phyloP scores from a whole-genome alignment of 2,888 invertebrate genomes.

The Drosophila mimetica region DNA sequence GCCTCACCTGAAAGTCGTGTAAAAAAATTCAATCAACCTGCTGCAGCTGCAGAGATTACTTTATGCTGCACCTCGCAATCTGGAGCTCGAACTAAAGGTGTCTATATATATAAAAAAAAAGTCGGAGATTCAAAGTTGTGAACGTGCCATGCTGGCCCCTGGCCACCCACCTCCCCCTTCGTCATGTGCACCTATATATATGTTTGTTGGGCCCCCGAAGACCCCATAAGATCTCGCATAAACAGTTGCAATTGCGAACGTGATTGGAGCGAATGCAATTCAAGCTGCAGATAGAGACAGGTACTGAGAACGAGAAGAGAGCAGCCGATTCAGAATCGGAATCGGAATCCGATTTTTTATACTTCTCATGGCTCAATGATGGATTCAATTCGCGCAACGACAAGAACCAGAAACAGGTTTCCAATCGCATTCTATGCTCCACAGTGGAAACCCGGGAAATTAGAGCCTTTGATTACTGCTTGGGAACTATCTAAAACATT shows the following conservation, averaged over 20 bases:
- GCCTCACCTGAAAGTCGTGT: constrained; percentile 17
- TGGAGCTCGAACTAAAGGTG: constrained; percentile 31
- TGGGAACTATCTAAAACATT: neutral
- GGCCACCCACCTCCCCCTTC: constrained; percentile 15
- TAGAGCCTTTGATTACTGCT: neutral
- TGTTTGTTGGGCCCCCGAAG: constrained; percentile 6
- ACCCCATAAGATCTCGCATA: constrained; percentile 11
- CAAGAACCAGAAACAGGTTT: constrained; percentile 31
- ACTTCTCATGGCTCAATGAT: constrained; percentile 57
- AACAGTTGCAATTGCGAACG: constrained; percentile 75
- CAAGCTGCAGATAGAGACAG: constrained; percentile 17
- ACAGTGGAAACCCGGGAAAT: constrained; percentile 7
- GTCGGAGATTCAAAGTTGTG: constrained; percentile 23
- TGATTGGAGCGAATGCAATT: constrained; percentile 60
- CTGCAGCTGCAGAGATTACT: constrained; percentile 33
- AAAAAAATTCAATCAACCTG: constrained; percentile 39
- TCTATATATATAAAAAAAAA: constrained; percentile 1
- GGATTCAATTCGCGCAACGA: constrained; percentile 50
- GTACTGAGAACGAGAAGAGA: constrained; percentile 14
- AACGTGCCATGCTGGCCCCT: constrained; percentile 35
- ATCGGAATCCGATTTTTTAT: constrained; percentile 17
- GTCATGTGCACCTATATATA: neutral
- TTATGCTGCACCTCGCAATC: constrained; percentile 26
- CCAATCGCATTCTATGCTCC: constrained; percentile 3
- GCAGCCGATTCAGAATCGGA: constrained; percentile 14